A percentile compares a stretch with the other conserved stretches of the same genome.
These are phyloP conservation scores for Smutsia temminckii DNA, from an alignment of 2,797 vertebrate genomes.

Conservation along the genomic window DNA sequence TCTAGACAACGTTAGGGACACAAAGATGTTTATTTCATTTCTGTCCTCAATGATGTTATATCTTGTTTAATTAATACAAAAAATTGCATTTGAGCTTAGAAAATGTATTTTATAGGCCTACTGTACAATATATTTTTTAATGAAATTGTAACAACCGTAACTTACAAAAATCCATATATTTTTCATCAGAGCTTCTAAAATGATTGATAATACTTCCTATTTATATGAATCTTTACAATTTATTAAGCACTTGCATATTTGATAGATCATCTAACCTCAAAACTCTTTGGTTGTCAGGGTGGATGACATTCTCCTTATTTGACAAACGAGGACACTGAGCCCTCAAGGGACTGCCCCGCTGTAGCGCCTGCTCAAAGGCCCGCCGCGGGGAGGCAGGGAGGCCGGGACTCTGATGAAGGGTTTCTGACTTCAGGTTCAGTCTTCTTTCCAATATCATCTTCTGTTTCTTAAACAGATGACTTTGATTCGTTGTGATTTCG, in stretches of 20 bases:
- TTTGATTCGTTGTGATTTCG: neutral
- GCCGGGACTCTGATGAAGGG: neutral
- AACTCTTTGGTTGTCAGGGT: neutral
- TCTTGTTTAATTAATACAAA: neutral
- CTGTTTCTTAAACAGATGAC: neutral
- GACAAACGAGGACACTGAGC: neutral
- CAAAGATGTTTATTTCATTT: neutral
- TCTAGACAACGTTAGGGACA: neutral
- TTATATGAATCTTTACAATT: neutral
- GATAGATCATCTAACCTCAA: neutral
- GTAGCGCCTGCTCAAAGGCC: neutral
- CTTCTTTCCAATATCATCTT: neutral
- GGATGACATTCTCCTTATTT: neutral
- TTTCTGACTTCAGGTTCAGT: neutral
- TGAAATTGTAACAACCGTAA: neutral
- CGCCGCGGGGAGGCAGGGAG: neutral
- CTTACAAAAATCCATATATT: neutral
- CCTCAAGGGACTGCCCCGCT: neutral
- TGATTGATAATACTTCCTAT: neutral
- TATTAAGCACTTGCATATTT: neutral
- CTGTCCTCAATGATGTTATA: neutral
- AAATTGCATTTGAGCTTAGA: neutral
- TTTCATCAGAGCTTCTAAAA: slow-evolving; percentile 1
- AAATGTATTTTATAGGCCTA: neutral
- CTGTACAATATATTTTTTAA: neutral